Evolutionary conservation across 2,888 invertebrate genomes (phyloP).

Genomic region (Cryptocephalus primarius): DNA sequence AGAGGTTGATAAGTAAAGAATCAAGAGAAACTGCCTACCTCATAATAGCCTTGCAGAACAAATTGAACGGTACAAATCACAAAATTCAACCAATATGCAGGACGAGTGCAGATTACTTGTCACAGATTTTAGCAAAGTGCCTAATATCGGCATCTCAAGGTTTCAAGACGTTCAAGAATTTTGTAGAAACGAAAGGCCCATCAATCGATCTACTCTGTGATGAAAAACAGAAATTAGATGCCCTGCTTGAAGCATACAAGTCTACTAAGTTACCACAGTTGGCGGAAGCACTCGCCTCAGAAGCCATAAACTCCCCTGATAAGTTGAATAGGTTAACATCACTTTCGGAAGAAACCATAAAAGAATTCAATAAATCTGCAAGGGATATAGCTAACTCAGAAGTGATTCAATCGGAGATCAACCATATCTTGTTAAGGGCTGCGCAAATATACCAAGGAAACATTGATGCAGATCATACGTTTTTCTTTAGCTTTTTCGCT

Average conservation of each 20-base stretch:
- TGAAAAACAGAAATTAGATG: constrained; percentile 25
- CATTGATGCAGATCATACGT: constrained; percentile 38
- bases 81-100: constrained; percentile 34
- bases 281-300: constrained; percentile 58
- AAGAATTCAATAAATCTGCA: constrained; percentile 66
- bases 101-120: constrained; percentile 55
- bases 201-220: constrained; percentile 21
- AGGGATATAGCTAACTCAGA: constrained; percentile 65
- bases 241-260: constrained; percentile 43
- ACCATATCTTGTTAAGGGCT: constrained; percentile 59
- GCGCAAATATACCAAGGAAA: constrained; percentile 57
- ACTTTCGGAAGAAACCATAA: constrained; percentile 54
- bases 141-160: constrained; percentile 35
- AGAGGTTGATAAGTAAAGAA: constrained; percentile 54
- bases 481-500: constrained; percentile 52
- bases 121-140: constrained; percentile 64
- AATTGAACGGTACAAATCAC: constrained; percentile 45
- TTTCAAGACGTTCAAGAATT: constrained; percentile 37
- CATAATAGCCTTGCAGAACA: constrained; percentile 59
- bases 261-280: constrained; percentile 57
- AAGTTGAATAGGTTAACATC: constrained; percentile 30
- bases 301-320: constrained; percentile 52
- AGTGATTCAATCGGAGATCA: constrained; percentile 66
- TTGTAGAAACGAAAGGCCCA: constrained; percentile 17
- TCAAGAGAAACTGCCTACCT: constrained; percentile 67